Evolutionary conservation across 2,888 invertebrate genomes (phyloP).

Genomic region (Dione juno): DNA sequence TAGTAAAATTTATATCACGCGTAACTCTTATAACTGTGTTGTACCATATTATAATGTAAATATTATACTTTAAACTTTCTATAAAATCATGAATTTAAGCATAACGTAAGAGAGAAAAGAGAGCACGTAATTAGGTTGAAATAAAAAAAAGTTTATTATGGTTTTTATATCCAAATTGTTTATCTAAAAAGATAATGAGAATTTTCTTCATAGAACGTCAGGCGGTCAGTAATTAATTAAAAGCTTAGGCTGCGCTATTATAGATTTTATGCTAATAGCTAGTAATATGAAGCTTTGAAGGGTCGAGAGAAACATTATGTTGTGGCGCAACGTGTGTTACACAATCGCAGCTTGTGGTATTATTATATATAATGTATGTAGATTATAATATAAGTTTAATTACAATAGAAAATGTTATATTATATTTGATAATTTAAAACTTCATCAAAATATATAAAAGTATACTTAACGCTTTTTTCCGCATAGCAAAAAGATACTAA

Average conservation of each 20-base stretch:
- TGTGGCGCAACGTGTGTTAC: constrained; percentile 63
- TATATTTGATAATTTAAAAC: too few relatives aligned
- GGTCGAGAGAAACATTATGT: constrained; percentile 70
- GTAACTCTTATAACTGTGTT: too few relatives aligned
- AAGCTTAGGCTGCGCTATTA: constrained; percentile 74
- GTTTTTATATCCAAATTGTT: constrained; percentile 51
- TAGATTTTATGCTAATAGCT: constrained; percentile 79
- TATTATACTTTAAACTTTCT: too few relatives aligned
- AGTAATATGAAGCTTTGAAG: constrained; percentile 76
- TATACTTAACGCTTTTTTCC: too few relatives aligned
- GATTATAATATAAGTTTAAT: constrained; percentile 10
- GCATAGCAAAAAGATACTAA: too few relatives aligned
- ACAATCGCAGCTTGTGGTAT: constrained; percentile 51
- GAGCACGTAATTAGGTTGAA: too few relatives aligned
- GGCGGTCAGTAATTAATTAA: constrained; percentile 78
- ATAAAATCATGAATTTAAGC: too few relatives aligned
- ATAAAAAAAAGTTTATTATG: too few relatives aligned
- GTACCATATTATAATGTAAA: too few relatives aligned
- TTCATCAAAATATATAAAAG: too few relatives aligned
- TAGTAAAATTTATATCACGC: too few relatives aligned
- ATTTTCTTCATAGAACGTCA: constrained; percentile 55
- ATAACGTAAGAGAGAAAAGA: too few relatives aligned
- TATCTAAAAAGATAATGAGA: constrained; percentile 55
- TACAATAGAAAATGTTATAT: neutral
- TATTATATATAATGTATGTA: neutral